These are phyloP conservation scores for Alca torda DNA, from an alignment of 2,797 vertebrate species.

Conservation along the genomic window DNA sequence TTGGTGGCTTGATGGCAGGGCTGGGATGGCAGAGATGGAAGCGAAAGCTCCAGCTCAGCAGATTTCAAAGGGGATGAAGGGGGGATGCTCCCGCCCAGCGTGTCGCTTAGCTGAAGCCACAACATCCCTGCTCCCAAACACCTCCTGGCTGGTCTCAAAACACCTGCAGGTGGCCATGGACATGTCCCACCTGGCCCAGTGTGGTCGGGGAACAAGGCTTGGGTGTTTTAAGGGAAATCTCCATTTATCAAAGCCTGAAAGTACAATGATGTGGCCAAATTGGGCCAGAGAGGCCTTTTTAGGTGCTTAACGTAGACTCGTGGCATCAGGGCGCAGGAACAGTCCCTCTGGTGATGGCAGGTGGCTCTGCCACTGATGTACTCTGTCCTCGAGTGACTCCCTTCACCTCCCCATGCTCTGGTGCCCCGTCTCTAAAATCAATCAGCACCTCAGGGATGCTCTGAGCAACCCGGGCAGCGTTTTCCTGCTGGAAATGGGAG, in stretches of 20 bases:
- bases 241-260: neutral
- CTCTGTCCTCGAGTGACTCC: neutral
- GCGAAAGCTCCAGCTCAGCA: constrained; percentile 27
- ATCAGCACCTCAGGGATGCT: neutral
- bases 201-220: neutral
- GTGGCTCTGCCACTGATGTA: neutral
- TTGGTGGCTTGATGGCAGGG: neutral
- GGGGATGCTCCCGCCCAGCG: rapidly evolving
- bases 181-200: too few relatives aligned
- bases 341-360: rapidly evolving
- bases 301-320: rapidly evolving
- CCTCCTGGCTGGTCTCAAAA: neutral
- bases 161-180: neutral
- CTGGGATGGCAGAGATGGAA: neutral
- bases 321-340: rapidly evolving
- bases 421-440: neutral
- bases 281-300: neutral
- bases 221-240: neutral
- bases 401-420: neutral
- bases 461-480: rapidly evolving
- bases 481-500: neutral
- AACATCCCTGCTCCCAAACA: neutral
- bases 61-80: neutral
- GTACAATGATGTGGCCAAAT: rapidly evolving
- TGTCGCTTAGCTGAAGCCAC: neutral